phyloP scores from a whole-genome alignment of 2,797 vertebrate species.

The Anguilla obscura region DNA sequence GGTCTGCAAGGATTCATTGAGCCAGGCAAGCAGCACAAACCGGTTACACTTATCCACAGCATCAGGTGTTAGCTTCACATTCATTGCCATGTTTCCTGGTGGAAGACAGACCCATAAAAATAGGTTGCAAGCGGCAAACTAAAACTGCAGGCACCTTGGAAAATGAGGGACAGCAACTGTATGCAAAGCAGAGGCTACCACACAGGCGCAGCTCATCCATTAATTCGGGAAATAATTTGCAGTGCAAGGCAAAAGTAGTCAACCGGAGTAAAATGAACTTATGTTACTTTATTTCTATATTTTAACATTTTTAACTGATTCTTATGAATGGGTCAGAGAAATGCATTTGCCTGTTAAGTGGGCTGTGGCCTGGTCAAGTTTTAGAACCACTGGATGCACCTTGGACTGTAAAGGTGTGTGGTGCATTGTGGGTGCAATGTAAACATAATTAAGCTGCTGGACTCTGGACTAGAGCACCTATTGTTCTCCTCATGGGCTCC shows the following conservation, averaged over 20 bases:
- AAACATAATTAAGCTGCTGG: neutral
- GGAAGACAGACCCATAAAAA: constrained; percentile 23
- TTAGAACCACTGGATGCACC: neutral
- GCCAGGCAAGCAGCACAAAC: constrained; percentile 62
- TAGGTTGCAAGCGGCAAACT: neutral
- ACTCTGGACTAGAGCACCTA: neutral
- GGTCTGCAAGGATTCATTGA: constrained; percentile 67
- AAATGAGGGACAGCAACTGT: neutral
- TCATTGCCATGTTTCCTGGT: constrained; percentile 57
- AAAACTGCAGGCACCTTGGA: neutral
- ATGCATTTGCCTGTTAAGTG: neutral
- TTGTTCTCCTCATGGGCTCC: neutral
- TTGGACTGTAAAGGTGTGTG: neutral
- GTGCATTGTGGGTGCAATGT: neutral
- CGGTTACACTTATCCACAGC: constrained; percentile 54
- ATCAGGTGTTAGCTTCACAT: constrained; percentile 42
- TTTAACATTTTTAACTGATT: too few species aligned
- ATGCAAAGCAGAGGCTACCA: too few species aligned
- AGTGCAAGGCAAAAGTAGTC: neutral
- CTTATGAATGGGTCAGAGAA: neutral
- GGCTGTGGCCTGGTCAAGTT: neutral
- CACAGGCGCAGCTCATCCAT: neutral
- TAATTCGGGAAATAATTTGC: neutral
- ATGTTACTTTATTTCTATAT: too few species aligned
- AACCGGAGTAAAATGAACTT: neutral